These are phyloP conservation scores for Loripinus fragilis DNA, from an alignment of 2,888 invertebrate genomes.

Conservation along the genomic window DNA sequence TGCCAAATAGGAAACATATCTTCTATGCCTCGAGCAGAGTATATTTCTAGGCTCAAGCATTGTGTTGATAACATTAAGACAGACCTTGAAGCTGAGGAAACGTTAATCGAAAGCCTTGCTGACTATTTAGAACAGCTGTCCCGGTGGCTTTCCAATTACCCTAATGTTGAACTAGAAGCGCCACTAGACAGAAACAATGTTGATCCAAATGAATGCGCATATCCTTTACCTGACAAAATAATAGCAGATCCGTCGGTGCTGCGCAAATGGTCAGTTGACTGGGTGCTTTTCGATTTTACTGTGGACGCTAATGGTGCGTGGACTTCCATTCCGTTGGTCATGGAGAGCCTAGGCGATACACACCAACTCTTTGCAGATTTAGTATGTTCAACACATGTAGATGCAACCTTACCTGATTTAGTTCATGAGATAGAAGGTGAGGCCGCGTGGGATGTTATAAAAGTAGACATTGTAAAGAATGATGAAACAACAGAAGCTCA, in stretches of 20 bases:
- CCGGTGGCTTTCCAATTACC: constrained; percentile 61
- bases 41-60: constrained; percentile 35
- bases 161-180: constrained; percentile 33
- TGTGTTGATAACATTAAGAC: constrained; percentile 35
- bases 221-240: constrained; percentile 61
- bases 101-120: constrained; percentile 25
- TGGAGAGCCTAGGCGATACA: constrained; percentile 22
- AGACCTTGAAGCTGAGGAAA: neutral
- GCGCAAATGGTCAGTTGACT: constrained; percentile 60
- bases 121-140: constrained; percentile 61
- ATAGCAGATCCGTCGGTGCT: constrained; percentile 51
- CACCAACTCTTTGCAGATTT: constrained; percentile 33
- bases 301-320: constrained; percentile 64
- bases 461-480: constrained; percentile 61
- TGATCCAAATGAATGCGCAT: constrained; percentile 61
- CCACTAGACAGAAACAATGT: neutral
- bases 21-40: constrained; percentile 29
- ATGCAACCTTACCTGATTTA: constrained; percentile 41
- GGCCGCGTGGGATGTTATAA: constrained; percentile 64
- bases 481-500: constrained; percentile 66
- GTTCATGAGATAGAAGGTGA: constrained; percentile 67
- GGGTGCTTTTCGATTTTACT: constrained; percentile 63
- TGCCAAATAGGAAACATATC: constrained; percentile 38
- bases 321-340: constrained; percentile 6
- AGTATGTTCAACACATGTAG: constrained; percentile 20